Evolutionary conservation across 1,140 invertebrate species (phyloP).

Genomic region (Apis dorsata): DNA sequence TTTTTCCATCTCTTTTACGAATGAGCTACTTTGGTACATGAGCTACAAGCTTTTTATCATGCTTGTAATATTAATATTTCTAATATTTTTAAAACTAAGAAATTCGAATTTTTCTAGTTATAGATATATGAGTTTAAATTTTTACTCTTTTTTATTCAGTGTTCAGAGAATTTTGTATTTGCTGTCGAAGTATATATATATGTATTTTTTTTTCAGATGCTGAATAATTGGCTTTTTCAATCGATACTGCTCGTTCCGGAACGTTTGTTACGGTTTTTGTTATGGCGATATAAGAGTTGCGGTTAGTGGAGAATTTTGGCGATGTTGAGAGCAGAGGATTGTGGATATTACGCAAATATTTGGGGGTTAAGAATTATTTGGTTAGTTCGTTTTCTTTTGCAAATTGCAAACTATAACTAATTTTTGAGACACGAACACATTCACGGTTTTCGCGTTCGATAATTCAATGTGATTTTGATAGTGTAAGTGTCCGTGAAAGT

Average conservation of each 20-base stretch:
- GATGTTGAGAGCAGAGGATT: conserved; percentile 71
- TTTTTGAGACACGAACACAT: conserved; percentile 2
- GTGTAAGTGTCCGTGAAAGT: conserved; percentile 14
- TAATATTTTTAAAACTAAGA: too few species aligned
- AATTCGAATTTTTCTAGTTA: too few species aligned
- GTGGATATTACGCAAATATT: conserved; percentile 35
- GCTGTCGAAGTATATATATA: background rate
- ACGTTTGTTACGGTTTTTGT: conserved; percentile 40
- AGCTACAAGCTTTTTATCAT: too few species aligned
- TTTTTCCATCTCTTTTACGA: conserved; percentile 12
- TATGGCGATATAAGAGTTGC: conserved; percentile 70
- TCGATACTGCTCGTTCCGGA: background rate
- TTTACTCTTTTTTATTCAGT: background rate
- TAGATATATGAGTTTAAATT: background rate
- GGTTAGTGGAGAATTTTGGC: conserved; percentile 72
- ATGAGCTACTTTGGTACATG: conserved; percentile 2
- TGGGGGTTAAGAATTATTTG: background rate
- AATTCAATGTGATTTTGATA: too few species aligned
- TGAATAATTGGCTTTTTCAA: background rate
- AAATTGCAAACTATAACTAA: background rate
- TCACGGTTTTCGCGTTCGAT: background rate
- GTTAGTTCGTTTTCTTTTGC: conserved; percentile 37
- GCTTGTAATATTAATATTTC: too few species aligned
- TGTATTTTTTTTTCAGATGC: background rate
- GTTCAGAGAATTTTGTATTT: conserved; percentile 32